A percentile compares a stretch with the other conserved stretches of the same genome.
Conservation (phyloP, 2,113 vertebrate genomes). For the Halichoerus grypus region DNA sequence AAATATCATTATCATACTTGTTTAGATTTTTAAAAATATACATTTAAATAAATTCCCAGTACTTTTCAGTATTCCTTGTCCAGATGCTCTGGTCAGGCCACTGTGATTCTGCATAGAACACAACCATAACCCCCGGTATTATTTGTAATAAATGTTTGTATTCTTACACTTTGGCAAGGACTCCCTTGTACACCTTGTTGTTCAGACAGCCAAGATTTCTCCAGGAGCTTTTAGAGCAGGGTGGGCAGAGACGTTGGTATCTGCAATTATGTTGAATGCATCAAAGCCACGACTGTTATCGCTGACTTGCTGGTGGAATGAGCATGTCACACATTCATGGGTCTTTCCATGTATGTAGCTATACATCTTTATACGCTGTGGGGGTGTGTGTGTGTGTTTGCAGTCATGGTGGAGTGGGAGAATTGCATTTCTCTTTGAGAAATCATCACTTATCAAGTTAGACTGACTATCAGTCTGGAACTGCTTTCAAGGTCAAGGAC, state of each 20-base stretch:
- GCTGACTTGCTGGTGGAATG: neutral
- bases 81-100: neutral
- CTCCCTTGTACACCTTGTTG: neutral
- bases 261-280: slow-evolving; percentile 50
- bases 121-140: neutral
- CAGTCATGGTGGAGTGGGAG: slow-evolving; percentile 60
- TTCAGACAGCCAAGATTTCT: slow-evolving; percentile 27
- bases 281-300: neutral
- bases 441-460: slow-evolving; percentile 86
- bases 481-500: slow-evolving; percentile 86
- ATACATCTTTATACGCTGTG: neutral
- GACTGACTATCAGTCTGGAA: slow-evolving; percentile 77
- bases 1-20: neutral
- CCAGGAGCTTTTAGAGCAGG: slow-evolving; percentile 20
- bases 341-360: neutral
- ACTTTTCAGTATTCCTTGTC: neutral
- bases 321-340: slow-evolving; percentile 42
- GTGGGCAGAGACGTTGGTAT: neutral
- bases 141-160: slow-evolving; percentile 15
- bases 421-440: slow-evolving; percentile 79
- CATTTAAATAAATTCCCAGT: neutral
- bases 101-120: neutral
- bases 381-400: slow-evolving; percentile 33
- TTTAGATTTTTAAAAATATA: neutral
- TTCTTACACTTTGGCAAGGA: neutral